These are phyloP conservation scores for Agriopis aurantiaria DNA, from an alignment of 2,888 invertebrate species.

Conservation along the genomic window DNA sequence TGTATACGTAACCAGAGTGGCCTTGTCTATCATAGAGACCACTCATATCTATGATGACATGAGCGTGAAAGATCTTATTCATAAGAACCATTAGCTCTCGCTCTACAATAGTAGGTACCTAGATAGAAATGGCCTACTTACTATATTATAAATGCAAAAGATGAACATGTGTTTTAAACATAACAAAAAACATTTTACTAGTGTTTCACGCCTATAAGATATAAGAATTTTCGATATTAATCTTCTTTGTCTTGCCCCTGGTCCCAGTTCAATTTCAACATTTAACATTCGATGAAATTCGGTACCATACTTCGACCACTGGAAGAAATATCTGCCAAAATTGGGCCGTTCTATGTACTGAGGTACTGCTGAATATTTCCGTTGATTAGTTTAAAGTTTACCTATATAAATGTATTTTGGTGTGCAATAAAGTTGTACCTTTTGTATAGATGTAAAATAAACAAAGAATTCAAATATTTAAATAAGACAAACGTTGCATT, in stretches of 20 bases:
- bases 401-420: not conserved
- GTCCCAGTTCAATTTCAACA: too few relatives aligned
- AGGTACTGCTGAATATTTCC: too few relatives aligned
- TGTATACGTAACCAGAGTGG: too few relatives aligned
- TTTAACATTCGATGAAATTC: too few relatives aligned
- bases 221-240: too few relatives aligned
- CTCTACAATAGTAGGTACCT: conserved; percentile 6
- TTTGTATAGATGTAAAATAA: too few relatives aligned
- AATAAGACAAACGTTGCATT: not conserved
- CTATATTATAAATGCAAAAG: conserved; percentile 30
- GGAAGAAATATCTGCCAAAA: too few relatives aligned
- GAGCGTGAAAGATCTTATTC: not conserved
- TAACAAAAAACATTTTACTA: not conserved
- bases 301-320: too few relatives aligned
- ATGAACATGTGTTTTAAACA: conserved; percentile 27
- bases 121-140: conserved; percentile 29
- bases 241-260: too few relatives aligned
- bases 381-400: not conserved
- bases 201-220: too few relatives aligned
- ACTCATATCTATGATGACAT: not conserved
- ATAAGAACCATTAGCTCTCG: conserved; percentile 10
- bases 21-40: not conserved
- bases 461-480: not conserved
- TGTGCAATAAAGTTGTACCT: too few relatives aligned
- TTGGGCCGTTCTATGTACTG: too few relatives aligned